Evolutionary conservation across 2,797 vertebrate species (phyloP).

Genomic region (Oreonectes daqikongensis): DNA sequence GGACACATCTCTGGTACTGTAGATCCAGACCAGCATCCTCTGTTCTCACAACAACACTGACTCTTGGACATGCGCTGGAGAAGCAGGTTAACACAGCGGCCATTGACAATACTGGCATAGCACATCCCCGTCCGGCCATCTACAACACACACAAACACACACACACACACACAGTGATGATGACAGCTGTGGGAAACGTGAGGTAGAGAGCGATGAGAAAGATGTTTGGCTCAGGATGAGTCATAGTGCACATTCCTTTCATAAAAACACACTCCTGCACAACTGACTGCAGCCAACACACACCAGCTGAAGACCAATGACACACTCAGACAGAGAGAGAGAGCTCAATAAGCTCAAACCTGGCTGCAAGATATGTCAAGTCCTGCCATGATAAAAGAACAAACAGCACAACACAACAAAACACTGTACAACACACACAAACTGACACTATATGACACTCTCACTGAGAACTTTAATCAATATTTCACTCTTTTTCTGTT

Average conservation of each 20-base stretch:
- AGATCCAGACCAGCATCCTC: conserved; percentile 90
- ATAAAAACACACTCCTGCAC: conserved; percentile 69
- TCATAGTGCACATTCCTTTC: conserved; percentile 73
- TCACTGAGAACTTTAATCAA: too few species aligned
- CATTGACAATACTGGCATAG: conserved; percentile 82
- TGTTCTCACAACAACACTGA: conserved; percentile 91
- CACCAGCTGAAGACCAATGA: conserved; percentile 55
- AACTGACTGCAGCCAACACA: conserved; percentile 36
- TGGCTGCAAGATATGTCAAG: too few species aligned
- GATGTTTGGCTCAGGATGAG: conserved; percentile 64
- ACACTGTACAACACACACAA: too few species aligned
- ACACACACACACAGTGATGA: not conserved
- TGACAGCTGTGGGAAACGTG: conserved; percentile 1
- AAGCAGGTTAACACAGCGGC: conserved; percentile 88
- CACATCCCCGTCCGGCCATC: conserved; percentile 90
- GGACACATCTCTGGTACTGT: conserved; percentile 89
- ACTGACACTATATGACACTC: too few species aligned
- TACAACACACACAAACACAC: conserved; percentile 62
- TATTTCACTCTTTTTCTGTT: too few species aligned
- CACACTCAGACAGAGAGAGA: conserved; percentile 5
- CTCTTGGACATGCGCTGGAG: conserved; percentile 85
- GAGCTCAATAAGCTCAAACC: too few species aligned
- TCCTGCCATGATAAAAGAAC: too few species aligned
- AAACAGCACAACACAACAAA: too few species aligned
- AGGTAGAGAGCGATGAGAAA: conserved; percentile 39